Evolutionary conservation across 2,797 vertebrate species (phyloP).

Genomic region (Acrossocheilus wenchowensis): DNA sequence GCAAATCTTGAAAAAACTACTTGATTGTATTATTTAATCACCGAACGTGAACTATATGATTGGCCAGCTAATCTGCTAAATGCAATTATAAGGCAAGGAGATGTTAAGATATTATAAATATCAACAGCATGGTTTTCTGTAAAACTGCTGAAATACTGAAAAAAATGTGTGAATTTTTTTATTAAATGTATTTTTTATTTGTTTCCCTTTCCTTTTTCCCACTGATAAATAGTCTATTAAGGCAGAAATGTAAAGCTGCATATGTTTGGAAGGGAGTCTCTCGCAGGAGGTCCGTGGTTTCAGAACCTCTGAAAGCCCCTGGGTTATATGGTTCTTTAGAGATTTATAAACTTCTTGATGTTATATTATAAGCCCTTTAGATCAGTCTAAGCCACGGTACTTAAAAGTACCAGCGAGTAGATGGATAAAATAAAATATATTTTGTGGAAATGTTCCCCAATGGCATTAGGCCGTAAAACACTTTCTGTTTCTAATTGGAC

Average conservation of each 20-base stretch:
- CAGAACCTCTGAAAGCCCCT: neutral
- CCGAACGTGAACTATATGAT: neutral
- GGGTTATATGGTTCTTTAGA: neutral
- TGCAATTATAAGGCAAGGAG: neutral
- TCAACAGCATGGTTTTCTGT: neutral
- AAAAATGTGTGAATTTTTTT: too few relatives aligned
- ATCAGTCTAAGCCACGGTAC: neutral
- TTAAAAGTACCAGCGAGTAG: neutral
- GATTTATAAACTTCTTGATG: neutral
- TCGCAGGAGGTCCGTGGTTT: neutral
- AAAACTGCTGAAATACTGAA: neutral
- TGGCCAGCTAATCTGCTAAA: neutral
- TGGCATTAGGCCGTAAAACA: neutral
- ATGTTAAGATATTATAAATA: neutral
- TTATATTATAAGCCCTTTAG: neutral
- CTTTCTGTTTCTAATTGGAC: conserved; percentile 13
- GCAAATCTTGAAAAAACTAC: neutral
- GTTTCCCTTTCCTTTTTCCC: neutral
- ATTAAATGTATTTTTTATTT: too few relatives aligned
- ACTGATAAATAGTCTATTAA: neutral
- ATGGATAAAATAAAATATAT: neutral
- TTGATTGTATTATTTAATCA: neutral
- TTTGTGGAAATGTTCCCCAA: neutral
- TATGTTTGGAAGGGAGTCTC: too few relatives aligned
- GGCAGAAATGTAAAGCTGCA: neutral